phyloP scores from a whole-genome alignment of 2,797 vertebrate genomes.

The Ctenopoma multispine region DNA sequence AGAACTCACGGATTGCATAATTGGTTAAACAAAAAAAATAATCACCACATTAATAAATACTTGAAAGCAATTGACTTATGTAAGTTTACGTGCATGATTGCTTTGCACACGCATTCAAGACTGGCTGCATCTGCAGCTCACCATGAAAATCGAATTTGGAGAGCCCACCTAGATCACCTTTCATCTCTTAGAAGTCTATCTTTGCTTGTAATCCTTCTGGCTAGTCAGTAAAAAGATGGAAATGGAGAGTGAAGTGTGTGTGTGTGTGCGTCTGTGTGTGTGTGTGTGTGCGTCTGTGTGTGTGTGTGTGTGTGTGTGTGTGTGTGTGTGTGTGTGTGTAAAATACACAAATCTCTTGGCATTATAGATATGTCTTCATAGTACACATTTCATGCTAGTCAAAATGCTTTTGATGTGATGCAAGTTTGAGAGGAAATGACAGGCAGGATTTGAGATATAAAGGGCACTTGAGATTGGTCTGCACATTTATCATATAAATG shows the following conservation, averaged over 20 bases:
- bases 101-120: conserved; percentile 55
- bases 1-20: no score
- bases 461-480: conserved; percentile 2
- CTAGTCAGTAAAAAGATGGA: conserved; percentile 30
- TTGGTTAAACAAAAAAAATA: neutral
- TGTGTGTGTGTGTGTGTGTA: conserved; percentile 16
- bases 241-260: conserved; percentile 14
- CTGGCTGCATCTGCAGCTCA: conserved; percentile 61
- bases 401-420: conserved; percentile 55
- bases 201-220: conserved; percentile 61
- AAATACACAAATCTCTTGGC: conserved; percentile 29
- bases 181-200: conserved; percentile 70
- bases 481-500: conserved; percentile 14
- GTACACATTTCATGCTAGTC: conserved; percentile 59
- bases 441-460: conserved; percentile 35
- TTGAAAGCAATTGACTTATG: no score
- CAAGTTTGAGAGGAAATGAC: conserved; percentile 53
- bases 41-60: neutral
- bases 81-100: conserved; percentile 34
- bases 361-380: conserved; percentile 46
- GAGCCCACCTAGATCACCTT: conserved; percentile 71
- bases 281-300: conserved; percentile 30
- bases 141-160: conserved; percentile 72
- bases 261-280: conserved; percentile 6
- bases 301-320: conserved; percentile 1